Evolutionary conservation across 2,113 vertebrate genomes (phyloP), one percentile per base, ranked within the genome.

Genomic region (Aptenodytes forsteri): DNA sequence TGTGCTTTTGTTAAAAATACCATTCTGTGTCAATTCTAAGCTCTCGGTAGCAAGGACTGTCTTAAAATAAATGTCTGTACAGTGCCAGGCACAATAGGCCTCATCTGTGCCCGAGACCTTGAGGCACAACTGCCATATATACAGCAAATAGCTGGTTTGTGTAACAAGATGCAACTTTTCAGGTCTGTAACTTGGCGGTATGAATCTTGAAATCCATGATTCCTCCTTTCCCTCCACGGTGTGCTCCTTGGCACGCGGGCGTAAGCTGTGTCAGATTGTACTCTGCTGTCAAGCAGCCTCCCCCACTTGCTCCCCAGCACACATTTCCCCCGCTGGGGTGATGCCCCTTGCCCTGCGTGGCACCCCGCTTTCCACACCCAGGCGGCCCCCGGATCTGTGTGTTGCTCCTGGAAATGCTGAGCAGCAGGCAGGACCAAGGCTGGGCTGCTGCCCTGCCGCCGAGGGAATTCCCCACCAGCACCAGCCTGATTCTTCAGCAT

Each of bases 1-100:
- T 96, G 87, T 96, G 71, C 94, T 81, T 86, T 93, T 93, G 94
- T 95, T 97, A 97, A 96, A 97, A 97, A 95, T 97, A 96, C 55
- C 88, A 64, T 83, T 92, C 93, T 69, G 78, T 89, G 89, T 93
- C 91, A 87, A 93, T 97, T 97, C 93, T 95, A 70, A 96, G 93
- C 91, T 85, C 81, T 87, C 6, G 0, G 77, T 64, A 95, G 94
- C 93, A 72, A 89, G 49, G 52, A 58, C 87, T 87, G 40, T 49
- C 91, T 96, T 87, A 96, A 96, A 97, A 97, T 97, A 97, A 94
- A 80, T 27, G 13, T 22, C 69, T 50, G 55, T 58, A 26, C 66
- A 23, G 62, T 93, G 96, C 94, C 96, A 97, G 94, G 80, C 89
- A 75, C 87, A 95, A 81, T 3, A 69, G 70, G 61, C 56, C n/a